phyloP scores from a whole-genome alignment of 2,113 vertebrate genomes.

The Callaeas wilsoni region DNA sequence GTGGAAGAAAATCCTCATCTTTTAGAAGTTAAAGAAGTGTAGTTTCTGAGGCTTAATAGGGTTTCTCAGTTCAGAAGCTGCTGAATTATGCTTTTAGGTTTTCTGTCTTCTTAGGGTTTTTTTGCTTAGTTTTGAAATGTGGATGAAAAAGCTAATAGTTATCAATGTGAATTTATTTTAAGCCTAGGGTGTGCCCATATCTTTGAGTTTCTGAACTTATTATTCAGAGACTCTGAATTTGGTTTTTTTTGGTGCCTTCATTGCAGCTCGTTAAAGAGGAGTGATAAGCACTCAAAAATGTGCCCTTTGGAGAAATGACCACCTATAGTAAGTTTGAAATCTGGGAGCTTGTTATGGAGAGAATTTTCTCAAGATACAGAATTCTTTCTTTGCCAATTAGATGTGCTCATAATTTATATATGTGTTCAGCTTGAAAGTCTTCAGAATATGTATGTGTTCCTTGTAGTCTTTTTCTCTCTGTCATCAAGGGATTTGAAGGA shows the following conservation, averaged over 20 bases:
- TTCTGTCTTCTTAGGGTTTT: neutral
- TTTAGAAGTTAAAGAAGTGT: neutral
- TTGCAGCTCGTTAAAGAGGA: neutral
- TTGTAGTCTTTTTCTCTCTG: neutral
- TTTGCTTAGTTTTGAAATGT: neutral
- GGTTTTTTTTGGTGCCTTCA: neutral
- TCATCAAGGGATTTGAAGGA: neutral
- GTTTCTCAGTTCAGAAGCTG: neutral
- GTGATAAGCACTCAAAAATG: neutral
- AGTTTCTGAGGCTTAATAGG: neutral
- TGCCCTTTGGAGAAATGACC: neutral
- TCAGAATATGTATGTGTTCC: neutral
- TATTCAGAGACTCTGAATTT: neutral
- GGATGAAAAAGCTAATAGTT: neutral
- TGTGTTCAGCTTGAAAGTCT: neutral
- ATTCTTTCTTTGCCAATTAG: neutral
- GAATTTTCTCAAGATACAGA: neutral
- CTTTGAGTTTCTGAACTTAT: neutral
- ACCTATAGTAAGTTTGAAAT: neutral
- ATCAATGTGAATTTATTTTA: neutral
- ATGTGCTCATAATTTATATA: neutral
- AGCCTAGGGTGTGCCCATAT: neutral
- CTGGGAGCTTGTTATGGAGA: neutral
- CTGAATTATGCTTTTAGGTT: neutral
- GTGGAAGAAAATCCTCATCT: neutral